Percentiles rank a stretch among this genome's conserved stretches.
Evolutionary conservation across 1,140 invertebrate genomes (phyloP).

Genomic region (Drosophila yakuba): DNA sequence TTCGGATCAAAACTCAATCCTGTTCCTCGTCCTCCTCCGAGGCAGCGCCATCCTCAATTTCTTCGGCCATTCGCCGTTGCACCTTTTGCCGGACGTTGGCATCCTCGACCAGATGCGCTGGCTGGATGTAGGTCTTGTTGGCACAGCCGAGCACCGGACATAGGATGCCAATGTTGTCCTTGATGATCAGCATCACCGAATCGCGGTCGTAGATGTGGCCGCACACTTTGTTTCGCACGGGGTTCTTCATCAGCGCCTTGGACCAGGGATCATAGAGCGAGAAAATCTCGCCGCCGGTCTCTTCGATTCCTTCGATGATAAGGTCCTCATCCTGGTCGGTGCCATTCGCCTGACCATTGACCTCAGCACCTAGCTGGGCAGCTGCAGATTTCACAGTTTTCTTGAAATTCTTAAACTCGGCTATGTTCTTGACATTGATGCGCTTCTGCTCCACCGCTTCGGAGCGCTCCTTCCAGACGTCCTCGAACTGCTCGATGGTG

Average conservation of each 20-base stretch:
- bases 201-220: conserved; percentile 60
- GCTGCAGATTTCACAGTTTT: not conserved
- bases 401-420: conserved; percentile 43
- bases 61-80: not conserved
- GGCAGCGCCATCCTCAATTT: not conserved
- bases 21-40: conserved; percentile 2
- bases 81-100: not conserved
- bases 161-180: conserved; percentile 14
- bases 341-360: not conserved
- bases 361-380: too few species aligned
- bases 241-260: conserved; percentile 47
- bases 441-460: conserved; percentile 10
- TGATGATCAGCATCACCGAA: conserved; percentile 37
- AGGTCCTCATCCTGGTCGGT: conserved; percentile 13
- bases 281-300: conserved; percentile 10
- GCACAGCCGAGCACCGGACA: conserved; percentile 55
- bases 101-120: conserved; percentile 26
- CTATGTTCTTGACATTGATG: conserved; percentile 13
- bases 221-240: conserved; percentile 47
- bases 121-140: conserved; percentile 35
- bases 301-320: conserved; percentile 3
- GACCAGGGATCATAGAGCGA: conserved; percentile 61
- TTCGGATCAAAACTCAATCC: too few species aligned
- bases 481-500: conserved; percentile 31
- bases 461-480: not conserved